Base-by-base conservation (phyloP, 2,113 vertebrate species). In the Seriola aureovittata region DNA sequence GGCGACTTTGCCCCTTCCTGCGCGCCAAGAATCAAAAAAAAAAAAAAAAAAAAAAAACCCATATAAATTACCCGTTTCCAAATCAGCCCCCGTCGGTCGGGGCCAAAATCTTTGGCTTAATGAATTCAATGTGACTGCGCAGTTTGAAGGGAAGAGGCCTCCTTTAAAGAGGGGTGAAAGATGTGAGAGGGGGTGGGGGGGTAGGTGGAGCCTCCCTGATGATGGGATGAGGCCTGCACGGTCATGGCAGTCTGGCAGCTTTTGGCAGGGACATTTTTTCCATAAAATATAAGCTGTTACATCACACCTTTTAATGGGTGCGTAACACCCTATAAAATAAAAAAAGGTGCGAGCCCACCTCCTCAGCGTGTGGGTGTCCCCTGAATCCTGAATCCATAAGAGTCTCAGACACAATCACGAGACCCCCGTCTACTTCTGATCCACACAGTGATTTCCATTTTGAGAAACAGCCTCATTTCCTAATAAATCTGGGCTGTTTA, bases 41-140 rank as follows among this genome's bases (percentile, higher is more conserved):
- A 32, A 32, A 50, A 50, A 50, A 50, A 50, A 69, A 94, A 52
- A 50, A 50, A 69, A 94, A 89, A 88, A 92, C 89, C 91, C 90
- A 82, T 89, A 94, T 93, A 93, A 94, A 94, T 94, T 75, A 93
- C 86, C 86, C 91, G 78, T 91, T 92, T 94, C 89, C 88, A 90
- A 94, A 93, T 90, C 93, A 89, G 86, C 72, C 87, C 52, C 83
- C 21, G 59, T 72, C 68, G 81, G 65, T 80, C 76, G 81, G 12
- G 48, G 87, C 89, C 86, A 92, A 42, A 42, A 89, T 88, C 75
- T 81, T 63, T 76, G 78, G 82, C 72, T 83, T 91, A 84, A 91
- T 92, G 84, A 75, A 86, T 89, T 91, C 87, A 84, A 89, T 73
- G 88, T 78, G 89, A 89, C 69, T 69, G 54, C 67, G 67, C 84